Conservation (phyloP, 2,888 invertebrate genomes). For the Rambutsinella grinnellia region DNA sequence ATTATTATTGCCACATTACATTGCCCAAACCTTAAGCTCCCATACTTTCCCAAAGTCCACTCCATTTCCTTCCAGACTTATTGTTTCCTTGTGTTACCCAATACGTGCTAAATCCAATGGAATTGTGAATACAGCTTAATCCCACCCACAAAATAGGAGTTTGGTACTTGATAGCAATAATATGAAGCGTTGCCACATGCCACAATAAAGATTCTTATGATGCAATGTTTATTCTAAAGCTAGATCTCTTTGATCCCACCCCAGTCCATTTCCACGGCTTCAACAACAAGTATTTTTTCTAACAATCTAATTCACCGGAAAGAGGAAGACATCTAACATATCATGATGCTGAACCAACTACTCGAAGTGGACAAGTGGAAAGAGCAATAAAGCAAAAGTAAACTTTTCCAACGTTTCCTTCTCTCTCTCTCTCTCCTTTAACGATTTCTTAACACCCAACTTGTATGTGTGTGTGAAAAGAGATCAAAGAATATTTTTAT, state of each 20-base stretch:
- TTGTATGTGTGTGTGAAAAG: too few species aligned
- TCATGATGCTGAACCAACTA: background rate
- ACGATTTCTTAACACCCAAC: background rate
- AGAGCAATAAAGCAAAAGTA: constrained; percentile 56
- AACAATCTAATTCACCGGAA: too few species aligned
- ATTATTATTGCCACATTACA: too few species aligned
- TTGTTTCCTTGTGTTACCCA: constrained; percentile 10
- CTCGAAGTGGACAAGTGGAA: constrained; percentile 53
- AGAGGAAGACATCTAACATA: too few species aligned
- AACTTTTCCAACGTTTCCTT: constrained; percentile 37
- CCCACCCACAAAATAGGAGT: too few species aligned
- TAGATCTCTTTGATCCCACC: constrained; percentile 31
- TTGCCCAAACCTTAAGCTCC: background rate
- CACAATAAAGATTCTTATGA: too few species aligned
- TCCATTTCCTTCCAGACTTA: constrained; percentile 39
- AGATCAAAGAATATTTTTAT: too few species aligned
- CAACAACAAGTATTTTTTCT: constrained; percentile 3
- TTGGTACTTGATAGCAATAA: too few species aligned
- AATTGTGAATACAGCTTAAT: too few species aligned
- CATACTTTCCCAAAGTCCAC: constrained; percentile 27
- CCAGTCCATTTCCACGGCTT: background rate
- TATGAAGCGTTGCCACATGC: too few species aligned
- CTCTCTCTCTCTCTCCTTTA: constrained; percentile 10
- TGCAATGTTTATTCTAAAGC: constrained; percentile 31
- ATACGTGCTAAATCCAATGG: constrained; percentile 31